Evolutionary conservation across 2,888 invertebrate species (phyloP).

Genomic region (Lasiommata megera): DNA sequence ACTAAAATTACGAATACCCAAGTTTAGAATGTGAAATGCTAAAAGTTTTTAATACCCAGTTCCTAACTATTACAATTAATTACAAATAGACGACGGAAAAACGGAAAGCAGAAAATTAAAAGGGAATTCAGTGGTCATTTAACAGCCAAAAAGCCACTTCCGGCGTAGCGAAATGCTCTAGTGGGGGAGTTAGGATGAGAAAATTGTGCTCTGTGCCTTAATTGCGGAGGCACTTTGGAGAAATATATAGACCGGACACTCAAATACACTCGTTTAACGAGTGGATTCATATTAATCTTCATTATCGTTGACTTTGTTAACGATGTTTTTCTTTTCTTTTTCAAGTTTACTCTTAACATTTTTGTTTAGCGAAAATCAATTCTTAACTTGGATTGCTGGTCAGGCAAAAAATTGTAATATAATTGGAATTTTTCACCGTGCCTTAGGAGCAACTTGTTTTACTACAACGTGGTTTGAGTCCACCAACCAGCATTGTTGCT

Average conservation of each 20-base stretch:
- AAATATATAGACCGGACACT: constrained; percentile 20
- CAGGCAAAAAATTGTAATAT: no score
- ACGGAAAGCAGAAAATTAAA: constrained; percentile 9
- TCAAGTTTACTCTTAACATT: neutral
- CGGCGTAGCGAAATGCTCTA: constrained; percentile 22
- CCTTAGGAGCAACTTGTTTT: no score
- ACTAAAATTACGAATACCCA: no score
- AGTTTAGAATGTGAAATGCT: no score
- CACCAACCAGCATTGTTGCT: no score
- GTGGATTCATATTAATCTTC: constrained; percentile 6
- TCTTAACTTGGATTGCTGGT: no score
- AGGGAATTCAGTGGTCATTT: constrained; percentile 10
- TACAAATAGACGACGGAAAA: neutral
- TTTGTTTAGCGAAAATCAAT: no score
- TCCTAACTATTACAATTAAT: no score
- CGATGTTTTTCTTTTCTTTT: neutral
- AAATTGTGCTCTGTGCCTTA: constrained; percentile 18
- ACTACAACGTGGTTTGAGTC: no score
- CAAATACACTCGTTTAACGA: constrained; percentile 15
- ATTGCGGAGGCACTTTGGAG: constrained; percentile 21
- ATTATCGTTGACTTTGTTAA: neutral
- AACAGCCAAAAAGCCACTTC: constrained; percentile 19
- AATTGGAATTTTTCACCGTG: no score
- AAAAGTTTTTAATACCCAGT: no score
- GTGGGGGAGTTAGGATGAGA: constrained; percentile 14